Evolutionary conservation across 2,113 vertebrate genomes (phyloP).

Genomic region (Mellivora capensis): DNA sequence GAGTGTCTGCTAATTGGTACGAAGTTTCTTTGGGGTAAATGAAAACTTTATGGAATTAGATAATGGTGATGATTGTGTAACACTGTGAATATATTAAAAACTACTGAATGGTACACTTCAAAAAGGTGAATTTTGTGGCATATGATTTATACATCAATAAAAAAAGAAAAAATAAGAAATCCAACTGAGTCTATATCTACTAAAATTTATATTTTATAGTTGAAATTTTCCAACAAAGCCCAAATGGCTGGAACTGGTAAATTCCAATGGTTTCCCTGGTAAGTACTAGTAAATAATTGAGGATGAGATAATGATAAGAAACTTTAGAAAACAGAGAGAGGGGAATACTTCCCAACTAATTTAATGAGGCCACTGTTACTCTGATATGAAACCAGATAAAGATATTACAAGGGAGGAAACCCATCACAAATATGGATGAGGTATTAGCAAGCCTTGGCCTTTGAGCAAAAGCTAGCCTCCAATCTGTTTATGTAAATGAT

Average conservation of each 20-base stretch:
- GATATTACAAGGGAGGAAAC: neutral
- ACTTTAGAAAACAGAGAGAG: neutral
- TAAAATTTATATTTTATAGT: conserved; percentile 8
- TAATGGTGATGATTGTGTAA: neutral
- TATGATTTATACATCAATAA: neutral
- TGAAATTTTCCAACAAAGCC: conserved; percentile 6
- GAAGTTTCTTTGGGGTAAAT: neutral
- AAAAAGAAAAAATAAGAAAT: neutral
- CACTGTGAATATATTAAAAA: neutral
- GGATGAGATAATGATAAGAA: conserved; percentile 6
- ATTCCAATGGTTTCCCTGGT: neutral
- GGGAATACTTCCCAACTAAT: neutral
- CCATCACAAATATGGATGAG: neutral
- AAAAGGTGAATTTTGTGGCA: neutral
- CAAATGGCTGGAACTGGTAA: neutral
- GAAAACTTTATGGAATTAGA: neutral
- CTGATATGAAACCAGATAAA: conserved; percentile 27
- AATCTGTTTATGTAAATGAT: neutral
- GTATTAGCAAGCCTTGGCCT: neutral
- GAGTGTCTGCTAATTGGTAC: neutral
- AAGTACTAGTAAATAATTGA: conserved; percentile 29
- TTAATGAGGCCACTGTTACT: conserved; percentile 19
- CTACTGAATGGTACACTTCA: neutral
- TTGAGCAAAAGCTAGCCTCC: neutral
- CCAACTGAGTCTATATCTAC: neutral